Base-by-base conservation (phyloP, 2,888 invertebrate genomes). In the Frankliniella fusca region DNA sequence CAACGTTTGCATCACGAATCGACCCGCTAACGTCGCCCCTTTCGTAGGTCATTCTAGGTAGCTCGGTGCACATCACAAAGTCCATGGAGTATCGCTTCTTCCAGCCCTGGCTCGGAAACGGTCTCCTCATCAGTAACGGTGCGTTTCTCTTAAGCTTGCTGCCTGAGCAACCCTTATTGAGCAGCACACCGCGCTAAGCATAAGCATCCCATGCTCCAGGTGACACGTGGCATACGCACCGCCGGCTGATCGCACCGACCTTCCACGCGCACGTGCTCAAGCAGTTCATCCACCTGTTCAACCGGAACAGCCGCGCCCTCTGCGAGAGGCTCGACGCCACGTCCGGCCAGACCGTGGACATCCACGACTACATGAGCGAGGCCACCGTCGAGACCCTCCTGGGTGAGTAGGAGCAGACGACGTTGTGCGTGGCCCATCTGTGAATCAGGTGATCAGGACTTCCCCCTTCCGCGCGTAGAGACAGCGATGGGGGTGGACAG, bases 401-500 rank as follows among this genome's bases (percentile, higher is more conserved):
- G 48, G 86, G 84, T 84, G 79, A 83, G 81, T 54, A 15, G 27
- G 20, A 5, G 15, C 54, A 5, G 0, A 20, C 54, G 20, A 20
- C 20, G 54, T 18, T 18, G 3, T 3, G 54, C 54, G 18, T 11
- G 54, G 3, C 54, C 48, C n/a, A 80, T 27, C 38, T 3, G 0
- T 48, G 10, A 38, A 9, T 28, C 20, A 11, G 48, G 49, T 27
- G 27, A 27, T 80, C 18, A 11, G 49, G 23, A 23, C 49, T 61
- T 20, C 54, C 12, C 18, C 48, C 79, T 82, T 15, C 82, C 83
- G 83, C 82, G 87, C 88, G 65, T 87, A 93, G 95, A 95, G 90
- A 95, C 95, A 61, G 95, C 95, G 0, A 95, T 95, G 95, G 95
- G 95, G 81, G 95, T 95, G 0, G 94, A 94, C 85, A 95, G 94